Evolutionary conservation across 2,797 vertebrate genomes (phyloP), one percentile per base, ranked within the genome.

Genomic region (Periparus ater): DNA sequence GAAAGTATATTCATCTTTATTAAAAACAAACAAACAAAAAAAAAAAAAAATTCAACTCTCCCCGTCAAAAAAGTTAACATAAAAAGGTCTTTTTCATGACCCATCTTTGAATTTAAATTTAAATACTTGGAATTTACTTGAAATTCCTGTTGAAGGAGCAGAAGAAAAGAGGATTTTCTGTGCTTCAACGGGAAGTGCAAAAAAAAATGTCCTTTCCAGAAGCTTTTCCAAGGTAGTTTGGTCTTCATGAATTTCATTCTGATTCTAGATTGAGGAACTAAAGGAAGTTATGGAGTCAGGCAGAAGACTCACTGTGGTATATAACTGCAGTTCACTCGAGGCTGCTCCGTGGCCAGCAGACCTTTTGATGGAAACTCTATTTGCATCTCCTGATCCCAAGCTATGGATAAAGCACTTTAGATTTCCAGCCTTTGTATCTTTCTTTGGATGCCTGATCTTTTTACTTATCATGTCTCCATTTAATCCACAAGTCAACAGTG

Each of bases 11-110:
- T 40, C 10, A 53, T 62, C n/a, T 26, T 44, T 40, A 40, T 62
- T 26, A 6, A 61, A 65, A 73, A 45, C 18, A 40, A n/a, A 21
- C 11, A 73, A 55, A 29, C 11, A 51, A 70, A 7, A 61, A 7
- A 5, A 61, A 2, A n/a, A n/a, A n/a, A n/a, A n/a, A n/a, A n/a
- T n/a, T n/a, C 7, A 22, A 8, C 11, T 2, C 7, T 5, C 4
- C 1, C 1, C 2, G 6, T 30, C 4, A 22, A 36, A 62, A 54
- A n/a, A 18, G 2, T 4, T 48, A 55, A 47, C 4, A 25, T 20
- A 38, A 45, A 79, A 57, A 68, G 11, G 7, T 45, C 4, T 22
- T 61, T 89, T 65, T 70, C 32, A 27, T 62, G 17, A 89, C 8
- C 1, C 4, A 18, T 34, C 12, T 72, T 81, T 44, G 6, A 61